Evolutionary conservation across 2,113 vertebrate species (phyloP).

Genomic region (Calypte anna): DNA sequence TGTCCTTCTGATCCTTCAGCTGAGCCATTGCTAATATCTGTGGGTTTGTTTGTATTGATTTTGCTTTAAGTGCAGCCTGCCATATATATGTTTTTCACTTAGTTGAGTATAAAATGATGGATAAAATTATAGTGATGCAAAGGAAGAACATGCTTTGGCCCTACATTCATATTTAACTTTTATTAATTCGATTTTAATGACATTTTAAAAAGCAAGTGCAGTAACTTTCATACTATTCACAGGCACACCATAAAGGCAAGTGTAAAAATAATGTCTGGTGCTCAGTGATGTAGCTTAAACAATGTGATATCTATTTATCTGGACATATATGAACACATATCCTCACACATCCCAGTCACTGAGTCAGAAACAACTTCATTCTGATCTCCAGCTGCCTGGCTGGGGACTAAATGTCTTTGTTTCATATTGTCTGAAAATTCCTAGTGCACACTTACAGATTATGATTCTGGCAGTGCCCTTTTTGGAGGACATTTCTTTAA

Average conservation of each 20-base stretch:
- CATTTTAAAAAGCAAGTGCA: background rate
- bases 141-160: background rate
- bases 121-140: background rate
- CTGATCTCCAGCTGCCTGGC: background rate
- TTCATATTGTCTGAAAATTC: background rate
- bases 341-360: background rate
- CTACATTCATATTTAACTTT: background rate
- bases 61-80: constrained; percentile 1
- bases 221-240: background rate
- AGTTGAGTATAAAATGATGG: constrained; percentile 21
- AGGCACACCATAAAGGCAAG: background rate
- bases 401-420: background rate
- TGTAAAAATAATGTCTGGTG: background rate
- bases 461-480: background rate
- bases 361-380: background rate
- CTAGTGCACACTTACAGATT: background rate
- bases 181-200: constrained; percentile 3
- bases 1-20: background rate
- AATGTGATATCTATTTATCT: background rate
- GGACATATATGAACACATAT: background rate
- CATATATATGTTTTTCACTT: background rate
- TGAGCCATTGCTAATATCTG: constrained; percentile 27
- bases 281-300: background rate
- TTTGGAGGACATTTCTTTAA: background rate
- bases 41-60: constrained; percentile 44